These are phyloP conservation scores for Agelas oroides DNA, from an alignment of 37 sponge, comb jelly and placozoan genomes.

Conservation along the genomic window DNA sequence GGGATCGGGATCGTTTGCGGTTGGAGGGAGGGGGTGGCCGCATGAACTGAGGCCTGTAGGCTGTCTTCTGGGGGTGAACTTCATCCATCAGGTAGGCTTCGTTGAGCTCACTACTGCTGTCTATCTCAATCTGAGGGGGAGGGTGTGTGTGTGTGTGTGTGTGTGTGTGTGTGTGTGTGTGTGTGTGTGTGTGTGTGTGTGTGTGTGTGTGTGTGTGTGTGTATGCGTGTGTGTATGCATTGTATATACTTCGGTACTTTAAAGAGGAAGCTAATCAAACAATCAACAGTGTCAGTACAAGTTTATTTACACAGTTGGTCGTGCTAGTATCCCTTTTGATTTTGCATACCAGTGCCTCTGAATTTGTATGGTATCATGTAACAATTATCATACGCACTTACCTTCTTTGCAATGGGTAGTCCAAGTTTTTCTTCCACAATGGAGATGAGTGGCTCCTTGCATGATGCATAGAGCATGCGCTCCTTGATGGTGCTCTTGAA, in stretches of 20 bases:
- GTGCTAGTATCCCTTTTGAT: too few species aligned
- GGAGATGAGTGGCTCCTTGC: slow-evolving; percentile 74
- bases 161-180: not conserved
- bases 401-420: slow-evolving; percentile 72
- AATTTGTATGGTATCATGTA: too few species aligned
- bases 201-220: not conserved
- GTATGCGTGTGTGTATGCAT: not conserved
- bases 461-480: slow-evolving; percentile 94
- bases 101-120: slow-evolving; percentile 51
- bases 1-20: slow-evolving; percentile 27
- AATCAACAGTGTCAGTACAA: too few species aligned
- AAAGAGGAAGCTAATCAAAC: too few species aligned
- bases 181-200: not conserved
- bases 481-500: slow-evolving; percentile 86
- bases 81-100: slow-evolving; percentile 72
- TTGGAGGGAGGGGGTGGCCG: slow-evolving; percentile 74
- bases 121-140: slow-evolving; percentile 73
- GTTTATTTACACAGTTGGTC: too few species aligned
- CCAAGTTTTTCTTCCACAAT: slow-evolving; percentile 46
- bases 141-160: not conserved
- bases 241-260: too few species aligned
- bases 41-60: slow-evolving; percentile 68
- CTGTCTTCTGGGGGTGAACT: slow-evolving; percentile 70
- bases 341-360: too few species aligned
- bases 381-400: too few species aligned